Conservation (phyloP, 2,888 invertebrate genomes). For the Spicauda simplicius region DNA sequence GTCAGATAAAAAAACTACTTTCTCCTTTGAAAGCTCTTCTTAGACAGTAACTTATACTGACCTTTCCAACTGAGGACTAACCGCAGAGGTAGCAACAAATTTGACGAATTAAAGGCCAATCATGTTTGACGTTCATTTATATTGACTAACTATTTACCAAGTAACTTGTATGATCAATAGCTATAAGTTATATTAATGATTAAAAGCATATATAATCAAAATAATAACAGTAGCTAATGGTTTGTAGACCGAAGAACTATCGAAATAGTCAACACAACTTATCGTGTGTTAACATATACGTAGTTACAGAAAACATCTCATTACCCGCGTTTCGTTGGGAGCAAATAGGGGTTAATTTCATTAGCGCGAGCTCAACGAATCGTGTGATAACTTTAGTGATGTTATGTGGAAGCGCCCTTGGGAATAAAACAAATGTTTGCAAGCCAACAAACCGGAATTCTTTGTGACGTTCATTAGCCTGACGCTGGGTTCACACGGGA, state of each 20-base stretch:
- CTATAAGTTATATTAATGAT: too few relatives aligned
- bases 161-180: too few relatives aligned
- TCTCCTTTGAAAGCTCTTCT: too few relatives aligned
- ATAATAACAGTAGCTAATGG: neutral
- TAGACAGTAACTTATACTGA: too few relatives aligned
- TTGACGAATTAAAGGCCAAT: too few relatives aligned
- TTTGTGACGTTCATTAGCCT: conserved; percentile 57
- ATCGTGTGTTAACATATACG: conserved; percentile 59
- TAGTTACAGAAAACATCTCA: conserved; percentile 72
- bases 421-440: conserved; percentile 60
- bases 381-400: conserved; percentile 83
- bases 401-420: conserved; percentile 73
- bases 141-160: too few relatives aligned
- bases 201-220: too few relatives aligned
- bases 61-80: too few relatives aligned
- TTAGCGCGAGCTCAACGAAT: conserved; percentile 81
- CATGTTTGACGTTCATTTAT: too few relatives aligned
- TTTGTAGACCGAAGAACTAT: neutral
- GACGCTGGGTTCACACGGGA: conserved; percentile 16
- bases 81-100: too few relatives aligned
- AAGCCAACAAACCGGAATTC: conserved; percentile 48
- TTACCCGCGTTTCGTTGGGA: conserved; percentile 70
- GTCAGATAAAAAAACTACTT: too few relatives aligned
- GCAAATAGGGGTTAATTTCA: conserved; percentile 81
- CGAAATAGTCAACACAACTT: conserved; percentile 44